phyloP scores from a whole-genome alignment of 2,113 vertebrate species.

The Phalacrocorax carbo region DNA sequence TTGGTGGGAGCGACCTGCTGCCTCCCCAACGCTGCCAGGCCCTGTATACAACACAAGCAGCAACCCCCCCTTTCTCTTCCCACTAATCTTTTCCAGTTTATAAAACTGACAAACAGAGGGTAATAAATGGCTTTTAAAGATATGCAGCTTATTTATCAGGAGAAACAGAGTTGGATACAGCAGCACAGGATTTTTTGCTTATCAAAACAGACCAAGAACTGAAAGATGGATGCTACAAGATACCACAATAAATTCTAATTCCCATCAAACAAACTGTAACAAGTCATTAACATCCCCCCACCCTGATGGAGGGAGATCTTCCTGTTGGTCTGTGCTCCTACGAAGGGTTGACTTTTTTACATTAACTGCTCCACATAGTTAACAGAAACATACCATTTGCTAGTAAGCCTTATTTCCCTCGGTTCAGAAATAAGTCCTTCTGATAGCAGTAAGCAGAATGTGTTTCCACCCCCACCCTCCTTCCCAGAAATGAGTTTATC shows the following conservation, averaged over 20 bases:
- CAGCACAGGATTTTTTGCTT: constrained; percentile 34
- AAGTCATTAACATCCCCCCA: neutral
- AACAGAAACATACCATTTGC: neutral
- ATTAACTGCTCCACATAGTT: neutral
- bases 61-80: neutral
- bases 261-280: neutral
- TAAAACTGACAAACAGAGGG: constrained; percentile 35
- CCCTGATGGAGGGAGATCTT: neutral
- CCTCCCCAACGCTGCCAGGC: rapidly evolving
- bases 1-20: neutral
- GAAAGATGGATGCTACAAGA: constrained; percentile 37
- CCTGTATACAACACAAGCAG: neutral
- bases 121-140: constrained; percentile 37
- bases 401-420: neutral
- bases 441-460: neutral
- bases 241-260: constrained; percentile 10
- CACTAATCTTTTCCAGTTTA: constrained; percentile 18
- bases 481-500: neutral
- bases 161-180: neutral
- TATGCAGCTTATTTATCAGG: constrained; percentile 32
- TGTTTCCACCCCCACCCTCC: neutral
- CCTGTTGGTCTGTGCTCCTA: neutral
- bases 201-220: neutral
- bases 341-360: neutral
- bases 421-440: neutral